Conservation (phyloP, 64 coral and sea anemone species). For the Platygyra sinensis region DNA sequence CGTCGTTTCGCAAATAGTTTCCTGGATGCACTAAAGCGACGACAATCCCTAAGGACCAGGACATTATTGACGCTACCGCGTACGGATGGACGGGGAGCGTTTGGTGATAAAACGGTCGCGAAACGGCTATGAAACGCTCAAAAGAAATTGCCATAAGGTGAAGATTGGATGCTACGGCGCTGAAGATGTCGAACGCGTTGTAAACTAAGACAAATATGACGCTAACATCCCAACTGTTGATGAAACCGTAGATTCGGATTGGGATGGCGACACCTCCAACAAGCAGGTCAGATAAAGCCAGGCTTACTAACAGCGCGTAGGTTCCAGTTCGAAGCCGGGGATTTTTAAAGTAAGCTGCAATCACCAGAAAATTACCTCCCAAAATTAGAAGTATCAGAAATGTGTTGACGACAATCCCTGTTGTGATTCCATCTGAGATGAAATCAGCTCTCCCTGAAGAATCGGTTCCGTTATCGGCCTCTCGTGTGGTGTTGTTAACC, state of each 20-base stretch:
- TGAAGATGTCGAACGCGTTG: constrained; percentile 73
- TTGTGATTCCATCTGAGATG: neutral
- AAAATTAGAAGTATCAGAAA: constrained; percentile 56
- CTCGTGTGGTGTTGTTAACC: too few species aligned
- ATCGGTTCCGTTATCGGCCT: neutral
- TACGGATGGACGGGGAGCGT: constrained; percentile 59
- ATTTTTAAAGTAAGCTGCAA: constrained; percentile 72
- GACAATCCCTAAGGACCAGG: constrained; percentile 54
- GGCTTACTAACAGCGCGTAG: constrained; percentile 69
- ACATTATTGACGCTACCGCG: constrained; percentile 36
- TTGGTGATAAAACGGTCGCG: constrained; percentile 72
- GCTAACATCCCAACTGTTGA: neutral
- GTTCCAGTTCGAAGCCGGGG: constrained; percentile 71
- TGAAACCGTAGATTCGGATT: constrained; percentile 63
- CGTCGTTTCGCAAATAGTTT: neutral
- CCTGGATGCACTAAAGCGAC: constrained; percentile 35
- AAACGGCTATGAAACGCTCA: constrained; percentile 83
- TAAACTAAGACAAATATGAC: constrained; percentile 16
- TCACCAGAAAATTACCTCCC: constrained; percentile 66
- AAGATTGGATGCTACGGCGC: constrained; percentile 77
- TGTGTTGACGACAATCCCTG: neutral
- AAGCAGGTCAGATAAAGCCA: constrained; percentile 72
- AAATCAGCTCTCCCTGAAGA: neutral
- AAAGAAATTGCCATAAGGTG: constrained; percentile 77
- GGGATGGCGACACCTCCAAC: constrained; percentile 77